Percentiles rank a stretch among this genome's conserved stretches.
Conservation (phyloP, 2,797 vertebrate genomes). For the Pteronotus mesoamericanus region DNA sequence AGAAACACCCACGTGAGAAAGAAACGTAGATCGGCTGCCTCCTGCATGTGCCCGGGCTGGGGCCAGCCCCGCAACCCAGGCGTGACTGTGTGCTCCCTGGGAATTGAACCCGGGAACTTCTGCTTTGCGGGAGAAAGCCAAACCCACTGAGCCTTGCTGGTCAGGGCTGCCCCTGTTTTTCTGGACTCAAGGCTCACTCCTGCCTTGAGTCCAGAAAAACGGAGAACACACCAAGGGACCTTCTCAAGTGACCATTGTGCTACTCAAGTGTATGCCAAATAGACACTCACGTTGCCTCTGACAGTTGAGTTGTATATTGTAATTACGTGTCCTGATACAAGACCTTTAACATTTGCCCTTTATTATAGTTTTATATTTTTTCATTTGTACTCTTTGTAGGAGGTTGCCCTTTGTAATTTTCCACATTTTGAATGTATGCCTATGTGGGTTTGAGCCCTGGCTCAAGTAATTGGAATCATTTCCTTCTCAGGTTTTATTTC, state of each 20-base stretch:
- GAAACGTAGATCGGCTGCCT: neutral
- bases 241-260: rapidly evolving
- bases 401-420: neutral
- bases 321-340: rapidly evolving
- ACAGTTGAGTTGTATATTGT: neutral
- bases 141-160: neutral
- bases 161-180: neutral
- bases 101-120: neutral
- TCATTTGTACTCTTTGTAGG: neutral
- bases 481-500: neutral
- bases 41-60: too few species aligned
- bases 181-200: neutral
- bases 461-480: too few species aligned
- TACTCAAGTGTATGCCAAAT: rapidly evolving
- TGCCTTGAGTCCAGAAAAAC: too few species aligned
- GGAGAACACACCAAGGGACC: neutral
- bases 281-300: neutral
- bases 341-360: neutral
- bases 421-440: neutral
- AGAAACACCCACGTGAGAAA: neutral
- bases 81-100: neutral
- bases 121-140: neutral
- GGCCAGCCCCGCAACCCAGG: neutral
- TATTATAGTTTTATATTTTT: neutral
- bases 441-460: neutral